Evolutionary conservation across 2,797 vertebrate genomes (phyloP), one percentile per base, ranked within the genome.

Genomic region (Sebastes minor): DNA sequence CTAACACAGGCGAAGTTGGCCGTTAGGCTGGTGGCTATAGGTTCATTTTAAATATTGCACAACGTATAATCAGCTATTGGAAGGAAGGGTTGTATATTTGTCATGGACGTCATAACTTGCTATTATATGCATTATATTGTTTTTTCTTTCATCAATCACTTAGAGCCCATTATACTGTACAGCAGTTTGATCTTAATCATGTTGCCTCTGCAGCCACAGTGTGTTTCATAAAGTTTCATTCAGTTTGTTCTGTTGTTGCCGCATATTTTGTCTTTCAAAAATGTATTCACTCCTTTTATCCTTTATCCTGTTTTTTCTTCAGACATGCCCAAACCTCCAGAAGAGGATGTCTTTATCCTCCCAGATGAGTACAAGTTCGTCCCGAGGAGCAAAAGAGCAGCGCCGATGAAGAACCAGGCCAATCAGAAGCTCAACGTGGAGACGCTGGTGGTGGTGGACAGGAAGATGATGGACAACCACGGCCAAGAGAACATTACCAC

Each of bases 401-500:
- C 92, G 35, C 84, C 94, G 53, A 88, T 87, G 76, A 96, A 94
- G 82, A 84, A 89, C 71, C 93, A 92, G 4, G 82, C 71, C 52
- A 94, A 87, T 27, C 91, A 94, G 74, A 96, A 94, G 59, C 94
- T 97, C 76, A 98, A 97, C 2, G 97, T 98, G 79, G 97, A 98
- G 94, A 98, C 96, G 0, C 88, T 98, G 85, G 97, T 98, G 83
- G 97, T 98, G 77, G 97, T 98, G 3, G 97, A 98, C 92, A 95
- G 86, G 46, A 95, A 95, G 90, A 98, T 98, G 97, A 96, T 97
- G 95, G 94, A 96, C 38, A 97, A 91, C 89, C 97, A 98, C 0
- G 97, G 97, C n/a, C 96, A 95, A 3, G 96, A 96, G 71, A 98
- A 98, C 79, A 96, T 98, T 68, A 98, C 97, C 55, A 98, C 96